Evolutionary conservation across 2,888 invertebrate genomes (phyloP), one percentile per base, ranked within the genome.

Genomic region (Apamea monoglypha): DNA sequence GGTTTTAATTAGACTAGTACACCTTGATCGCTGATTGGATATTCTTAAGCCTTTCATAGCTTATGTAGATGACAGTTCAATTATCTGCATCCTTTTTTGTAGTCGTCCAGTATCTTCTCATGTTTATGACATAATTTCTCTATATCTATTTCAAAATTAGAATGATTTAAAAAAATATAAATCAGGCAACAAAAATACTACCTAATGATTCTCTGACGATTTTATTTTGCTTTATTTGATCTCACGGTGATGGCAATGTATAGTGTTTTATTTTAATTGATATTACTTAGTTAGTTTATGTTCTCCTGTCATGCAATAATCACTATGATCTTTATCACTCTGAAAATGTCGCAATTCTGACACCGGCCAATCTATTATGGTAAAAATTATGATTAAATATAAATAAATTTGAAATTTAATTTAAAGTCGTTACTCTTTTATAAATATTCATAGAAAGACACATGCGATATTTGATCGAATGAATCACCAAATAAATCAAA

Each of bases 401-500:
- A 47, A 14, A 16, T 16, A 47, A 14, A 16, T 50, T 18, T 16
- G 16, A 18, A 50, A 50, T 50, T 16, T 50, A 16, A 21, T 10
- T 18, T n/a, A 64, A 40, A 40, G 40, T 2, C 8, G 14, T 44
- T 47, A 5, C 25, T 67, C 29, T 29, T 66, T 74, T 25, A 66
- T 47, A 66, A 56, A 53, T n/a, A 29, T 36, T 66, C 29, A 18
- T 36, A 50, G 16, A 21, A 47, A 29, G 18, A 66, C n/a, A 77
- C 18, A 29, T 6, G 6, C 10, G 59, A 59, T 50, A 73, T 66
- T 69, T 40, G 29, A 70, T 53, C 47, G 40, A n/a, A 32, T 78
- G 36, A 68, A 61, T 74, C 67, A 68, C 32, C 18, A 66, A 80
- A 76, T 59, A 56, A 59, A 59, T 73, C 67, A 68, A 67, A 83